Evolutionary conservation across 1,140 invertebrate species (phyloP), one percentile per base, ranked within the genome.

Genomic region (Elysia chlorotica): DNA sequence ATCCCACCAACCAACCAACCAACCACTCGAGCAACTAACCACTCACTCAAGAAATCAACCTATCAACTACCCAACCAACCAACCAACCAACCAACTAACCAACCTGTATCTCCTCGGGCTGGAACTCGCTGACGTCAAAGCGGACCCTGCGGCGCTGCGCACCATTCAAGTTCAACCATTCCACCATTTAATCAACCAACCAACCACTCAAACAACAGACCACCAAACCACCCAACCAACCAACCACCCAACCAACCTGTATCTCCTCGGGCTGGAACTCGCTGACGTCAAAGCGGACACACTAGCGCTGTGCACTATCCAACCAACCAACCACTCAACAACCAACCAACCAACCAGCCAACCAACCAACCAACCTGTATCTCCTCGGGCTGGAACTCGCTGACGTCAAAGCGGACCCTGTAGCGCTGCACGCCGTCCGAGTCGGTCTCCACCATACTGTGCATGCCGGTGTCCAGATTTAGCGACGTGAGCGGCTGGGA

Each of bases 41-140:
- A n/a, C n/a, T n/a, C n/a, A n/a, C n/a, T n/a, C n/a, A n/a, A n/a
- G n/a, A n/a, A n/a, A n/a, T n/a, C n/a, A n/a, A n/a, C n/a, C n/a
- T n/a, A n/a, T n/a, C n/a, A n/a, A n/a, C n/a, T n/a, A n/a, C n/a
- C n/a, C n/a, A n/a, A n/a, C n/a, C n/a, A n/a, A n/a, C n/a, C n/a
- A n/a, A n/a, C n/a, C n/a, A n/a, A n/a, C n/a, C n/a, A n/a, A n/a
- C n/a, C n/a, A n/a, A n/a, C n/a, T n/a, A n/a, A 41, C 25, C n/a
- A 31, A 71, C 69, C 68, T 82, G 79, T 73, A 86, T 83, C 75
- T 86, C 84, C 57, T 86, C 83, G 5, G 85, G 81, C 70, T 79
- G 80, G 68, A 87, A 85, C 77, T 86, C 82, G 68, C 79, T 83
- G 25, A 86, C 84, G 73, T 87, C 84, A 75, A 87, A 87, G 25